A percentile compares a stretch with the other conserved stretches of the same genome.
phyloP scores from a whole-genome alignment of 2,113 vertebrate species.

The Tyrannus savana region DNA sequence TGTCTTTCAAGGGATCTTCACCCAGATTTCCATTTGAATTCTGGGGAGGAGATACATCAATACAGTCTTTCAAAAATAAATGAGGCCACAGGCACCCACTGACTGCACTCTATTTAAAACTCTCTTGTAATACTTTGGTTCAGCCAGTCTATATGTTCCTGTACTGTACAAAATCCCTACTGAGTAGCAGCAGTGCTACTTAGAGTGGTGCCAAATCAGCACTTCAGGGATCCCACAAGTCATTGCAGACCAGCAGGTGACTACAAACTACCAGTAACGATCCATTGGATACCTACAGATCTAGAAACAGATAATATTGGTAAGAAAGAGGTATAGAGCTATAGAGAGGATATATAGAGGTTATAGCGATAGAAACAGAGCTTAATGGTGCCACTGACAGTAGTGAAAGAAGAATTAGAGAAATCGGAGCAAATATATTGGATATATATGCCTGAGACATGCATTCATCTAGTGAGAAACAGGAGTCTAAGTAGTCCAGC shows the following conservation, averaged over 20 bases:
- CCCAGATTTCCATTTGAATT: slow-evolving; percentile 63
- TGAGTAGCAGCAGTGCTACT: slow-evolving; percentile 39
- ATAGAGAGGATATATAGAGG: neutral
- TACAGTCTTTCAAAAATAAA: slow-evolving; percentile 67
- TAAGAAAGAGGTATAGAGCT: neutral
- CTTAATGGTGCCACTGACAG: neutral
- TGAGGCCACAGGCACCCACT: slow-evolving; percentile 63
- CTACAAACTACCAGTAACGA: slow-evolving; percentile 19
- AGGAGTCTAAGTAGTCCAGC: neutral
- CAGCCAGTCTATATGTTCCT: slow-evolving; percentile 43
- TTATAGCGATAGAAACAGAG: neutral
- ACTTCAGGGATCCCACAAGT: neutral
- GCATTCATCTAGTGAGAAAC: neutral
- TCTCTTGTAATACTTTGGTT: slow-evolving; percentile 47
- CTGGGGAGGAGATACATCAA: slow-evolving; percentile 64
- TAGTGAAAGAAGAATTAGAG: neutral
- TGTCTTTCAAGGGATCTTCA: slow-evolving; percentile 66
- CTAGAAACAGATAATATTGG: neutral
- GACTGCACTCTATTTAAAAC: slow-evolving; percentile 65
- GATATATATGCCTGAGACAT: neutral
- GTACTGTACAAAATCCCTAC: slow-evolving; percentile 51
- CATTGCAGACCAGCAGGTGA: slow-evolving; percentile 10
- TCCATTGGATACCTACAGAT: neutral
- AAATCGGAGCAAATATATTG: neutral
- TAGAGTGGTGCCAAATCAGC: slow-evolving; percentile 29